Conservation (phyloP, 2,113 vertebrate species). For the Tichodroma muraria region DNA sequence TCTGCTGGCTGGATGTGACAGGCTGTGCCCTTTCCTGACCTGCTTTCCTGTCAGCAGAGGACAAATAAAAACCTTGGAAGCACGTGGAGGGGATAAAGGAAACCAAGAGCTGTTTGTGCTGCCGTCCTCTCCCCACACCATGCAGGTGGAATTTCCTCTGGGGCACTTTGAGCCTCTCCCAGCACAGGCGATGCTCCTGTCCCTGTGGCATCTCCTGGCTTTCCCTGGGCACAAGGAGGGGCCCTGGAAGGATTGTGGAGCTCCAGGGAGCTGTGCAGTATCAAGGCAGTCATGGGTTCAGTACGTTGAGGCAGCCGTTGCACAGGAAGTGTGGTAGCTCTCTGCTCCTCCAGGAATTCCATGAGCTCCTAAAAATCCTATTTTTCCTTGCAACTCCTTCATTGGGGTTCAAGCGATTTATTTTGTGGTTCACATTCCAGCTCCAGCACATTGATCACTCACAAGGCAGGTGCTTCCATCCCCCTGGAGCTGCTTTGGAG, state of each 20-base stretch:
- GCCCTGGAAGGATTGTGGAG: rapidly evolving
- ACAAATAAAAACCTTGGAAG: not conserved
- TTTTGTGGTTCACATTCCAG: rapidly evolving
- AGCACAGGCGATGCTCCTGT: not conserved
- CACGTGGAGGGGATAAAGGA: not conserved
- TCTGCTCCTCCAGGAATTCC: not conserved
- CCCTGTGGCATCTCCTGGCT: not conserved
- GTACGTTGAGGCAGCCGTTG: not conserved
- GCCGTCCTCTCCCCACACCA: rapidly evolving
- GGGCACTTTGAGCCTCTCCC: not conserved
- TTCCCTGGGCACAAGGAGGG: rapidly evolving
- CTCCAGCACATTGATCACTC: rapidly evolving
- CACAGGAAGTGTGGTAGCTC: not conserved
- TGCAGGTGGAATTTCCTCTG: not conserved
- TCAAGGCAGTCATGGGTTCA: rapidly evolving
- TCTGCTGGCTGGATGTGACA: not conserved
- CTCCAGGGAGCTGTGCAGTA: rapidly evolving
- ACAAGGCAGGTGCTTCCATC: rapidly evolving
- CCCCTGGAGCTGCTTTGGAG: not conserved
- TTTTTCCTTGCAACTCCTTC: not conserved
- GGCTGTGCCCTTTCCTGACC: not conserved
- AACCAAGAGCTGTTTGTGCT: not conserved
- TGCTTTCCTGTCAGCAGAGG: not conserved
- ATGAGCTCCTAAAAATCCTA: rapidly evolving
- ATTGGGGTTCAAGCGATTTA: not conserved